These are phyloP conservation scores for Hylia prasina DNA, from an alignment of 2,113 vertebrate species.

Conservation along the genomic window DNA sequence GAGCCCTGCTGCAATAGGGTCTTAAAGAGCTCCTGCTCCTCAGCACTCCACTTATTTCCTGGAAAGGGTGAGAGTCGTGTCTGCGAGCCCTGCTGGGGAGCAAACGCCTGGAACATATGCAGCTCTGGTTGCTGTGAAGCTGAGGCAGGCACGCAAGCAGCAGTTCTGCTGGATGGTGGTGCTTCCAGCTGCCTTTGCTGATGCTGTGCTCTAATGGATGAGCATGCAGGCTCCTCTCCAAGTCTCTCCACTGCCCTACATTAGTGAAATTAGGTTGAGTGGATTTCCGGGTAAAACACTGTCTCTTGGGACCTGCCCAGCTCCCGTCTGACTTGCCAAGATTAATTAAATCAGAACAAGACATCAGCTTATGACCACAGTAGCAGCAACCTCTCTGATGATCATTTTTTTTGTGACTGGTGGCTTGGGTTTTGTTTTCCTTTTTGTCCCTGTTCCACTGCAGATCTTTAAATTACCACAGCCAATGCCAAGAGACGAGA, in stretches of 20 bases:
- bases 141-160: conserved; percentile 26
- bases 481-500: conserved; percentile 23
- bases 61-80: conserved; percentile 14
- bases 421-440: conserved; percentile 51
- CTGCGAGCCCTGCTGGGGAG: conserved; percentile 36
- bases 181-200: conserved; percentile 68
- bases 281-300: conserved; percentile 78
- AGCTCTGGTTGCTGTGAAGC: conserved; percentile 5
- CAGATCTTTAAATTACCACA: conserved; percentile 59
- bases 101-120: conserved; percentile 49
- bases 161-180: conserved; percentile 37
- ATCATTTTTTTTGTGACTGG: conserved; percentile 63
- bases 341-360: conserved; percentile 78
- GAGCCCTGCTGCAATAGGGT: background rate
- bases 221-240: conserved; percentile 68
- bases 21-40: background rate
- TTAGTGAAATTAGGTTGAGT: conserved; percentile 82
- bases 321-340: conserved; percentile 72
- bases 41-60: conserved; percentile 50
- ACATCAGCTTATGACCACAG: conserved; percentile 67
- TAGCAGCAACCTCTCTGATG: conserved; percentile 67
- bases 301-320: conserved; percentile 76
- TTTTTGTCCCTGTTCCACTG: conserved; percentile 55
- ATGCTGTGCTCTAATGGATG: conserved; percentile 64
- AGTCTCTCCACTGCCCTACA: conserved; percentile 71